A percentile compares a stretch with the other conserved stretches of the same genome.
Conservation (phyloP, 2,888 invertebrate species). For the Pseudococcus jackbeardsleyi region DNA sequence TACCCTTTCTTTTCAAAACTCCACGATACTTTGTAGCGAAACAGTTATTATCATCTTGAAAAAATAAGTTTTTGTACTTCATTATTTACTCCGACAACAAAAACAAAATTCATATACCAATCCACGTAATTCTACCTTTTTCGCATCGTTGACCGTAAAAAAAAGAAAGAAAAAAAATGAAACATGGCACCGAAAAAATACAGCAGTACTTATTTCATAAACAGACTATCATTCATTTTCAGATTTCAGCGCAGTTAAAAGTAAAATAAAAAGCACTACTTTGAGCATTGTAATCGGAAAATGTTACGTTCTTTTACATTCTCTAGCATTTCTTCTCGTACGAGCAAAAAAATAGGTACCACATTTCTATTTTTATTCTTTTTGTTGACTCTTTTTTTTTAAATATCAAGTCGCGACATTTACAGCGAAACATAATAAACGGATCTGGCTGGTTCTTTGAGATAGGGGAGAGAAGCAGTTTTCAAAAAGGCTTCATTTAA, state of each 20-base stretch:
- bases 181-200: neutral
- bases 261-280: neutral
- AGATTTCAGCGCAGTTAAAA: neutral
- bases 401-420: slow-evolving; percentile 60
- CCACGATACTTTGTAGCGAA: too few species aligned
- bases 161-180: neutral
- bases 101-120: neutral
- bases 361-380: slow-evolving; percentile 35
- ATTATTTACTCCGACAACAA: neutral
- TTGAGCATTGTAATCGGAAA: neutral
- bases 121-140: neutral
- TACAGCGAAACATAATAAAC: slow-evolving; percentile 48
- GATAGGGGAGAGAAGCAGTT: slow-evolving; percentile 7
- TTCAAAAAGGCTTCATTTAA: slow-evolving; percentile 45
- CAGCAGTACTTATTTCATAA: slow-evolving; percentile 28
- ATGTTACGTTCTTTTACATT: slow-evolving; percentile 6
- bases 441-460: slow-evolving; percentile 14
- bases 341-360: neutral
- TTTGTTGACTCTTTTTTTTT: slow-evolving; percentile 31
- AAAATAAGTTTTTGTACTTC: neutral
- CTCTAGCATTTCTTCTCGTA: neutral
- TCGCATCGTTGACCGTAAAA: neutral
- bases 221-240: slow-evolving; percentile 23
- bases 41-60: too few species aligned
- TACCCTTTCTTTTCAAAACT: too few species aligned